Evolutionary conservation across 2,797 vertebrate species (phyloP), one percentile per base, ranked within the genome.

Genomic region (Myripristis murdjan): DNA sequence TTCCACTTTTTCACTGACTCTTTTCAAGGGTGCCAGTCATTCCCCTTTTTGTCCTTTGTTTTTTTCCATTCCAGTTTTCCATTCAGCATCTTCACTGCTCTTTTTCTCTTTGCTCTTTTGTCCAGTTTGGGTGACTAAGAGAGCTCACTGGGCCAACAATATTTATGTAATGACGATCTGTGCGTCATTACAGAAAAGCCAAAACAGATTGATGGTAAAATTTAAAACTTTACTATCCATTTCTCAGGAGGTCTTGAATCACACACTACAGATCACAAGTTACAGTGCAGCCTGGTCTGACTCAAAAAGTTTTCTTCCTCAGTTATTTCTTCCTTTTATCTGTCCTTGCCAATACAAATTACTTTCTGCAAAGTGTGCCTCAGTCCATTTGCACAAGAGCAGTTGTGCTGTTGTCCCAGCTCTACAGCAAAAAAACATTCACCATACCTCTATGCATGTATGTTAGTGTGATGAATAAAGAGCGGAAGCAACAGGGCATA

Each of bases 401-500:
- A 65, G 44, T 11, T 22, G 39, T 63, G 57, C 81, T 83, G 87
- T 64, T 65, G 85, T 85, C 83, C 73, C 84, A 23, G 49, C 69
- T 77, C 70, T 56, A 81, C 41, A 61, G 76, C 69, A n/a, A n/a
- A 84, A 84, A 83, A 82, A 86, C 84, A 83, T 61, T 85, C 78
- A 59, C 68, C 71, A 78, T 79, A 73, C 75, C 76, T 84, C 73
- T 57, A 58, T 84, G 83, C 73, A 81, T 64, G 73, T 84, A 72
- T 49, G 68, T 43, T 31, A 20, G 33, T 46, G 75, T 81, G 87
- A 90, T 90, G 91, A 89, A 92, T 87, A 88, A 82, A 86, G 82
- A 88, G 82, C 75, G 87, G 91, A 92, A 92, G 84, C 74, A 77
- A 70, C 74, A 64, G 88, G 88, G 80, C 88, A 83, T 9, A 73